Base-by-base conservation (phyloP, 53 echinoderm and acorn worm genomes). In the Echinarachnius parma region DNA sequence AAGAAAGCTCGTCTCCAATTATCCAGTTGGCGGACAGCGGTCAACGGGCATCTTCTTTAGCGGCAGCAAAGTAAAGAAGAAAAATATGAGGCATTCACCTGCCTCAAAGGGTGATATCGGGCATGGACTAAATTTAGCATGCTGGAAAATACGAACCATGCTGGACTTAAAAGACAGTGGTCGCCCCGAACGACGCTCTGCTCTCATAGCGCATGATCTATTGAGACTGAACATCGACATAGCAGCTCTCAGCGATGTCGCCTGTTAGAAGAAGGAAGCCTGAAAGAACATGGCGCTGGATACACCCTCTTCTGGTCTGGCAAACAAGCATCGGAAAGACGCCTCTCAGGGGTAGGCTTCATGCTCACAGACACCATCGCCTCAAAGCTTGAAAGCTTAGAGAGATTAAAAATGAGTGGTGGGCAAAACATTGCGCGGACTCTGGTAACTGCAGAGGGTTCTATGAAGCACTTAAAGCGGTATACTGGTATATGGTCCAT, bases 221-320 rank as follows among this genome's bases (percentile, higher is more conserved):
- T 1, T 46, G 0, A 34, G 74, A 53, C 84, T 84, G n/a, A 37
- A 62, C 27, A 54, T 79, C 23, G 79, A 84, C 53, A 79, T 84
- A 9, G 79, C 85, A 28, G 79, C 79, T 28, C 52, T 84, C 28
- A 79, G 79, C 50, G 75, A 79, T 31, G 47, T 84, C 78, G 68
- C 21, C 61, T 84, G 21, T 34, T 61, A n/a, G 78, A 84, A 8
- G 22, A 61, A 79, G 72, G 74, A 34, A 79, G 62, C 48, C 47
- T 84, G 19, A 62, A 28, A 70, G 84, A 84, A 46, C n/a, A n/a
- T n/a, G 48, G 75, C 4, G 80, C 86, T 15, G 81, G 78, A 11
- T 86, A 82, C 59, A 82, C 71, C 28, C 50, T 87, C 21, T 78
- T 62, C 82, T 87, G 87, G 78, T 87, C 82, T 53, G 82, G 87